Evolutionary conservation across 23 tunicate genomes (phyloP), one percentile per base, ranked within the genome.

Genomic region (Diplosoma virens): DNA sequence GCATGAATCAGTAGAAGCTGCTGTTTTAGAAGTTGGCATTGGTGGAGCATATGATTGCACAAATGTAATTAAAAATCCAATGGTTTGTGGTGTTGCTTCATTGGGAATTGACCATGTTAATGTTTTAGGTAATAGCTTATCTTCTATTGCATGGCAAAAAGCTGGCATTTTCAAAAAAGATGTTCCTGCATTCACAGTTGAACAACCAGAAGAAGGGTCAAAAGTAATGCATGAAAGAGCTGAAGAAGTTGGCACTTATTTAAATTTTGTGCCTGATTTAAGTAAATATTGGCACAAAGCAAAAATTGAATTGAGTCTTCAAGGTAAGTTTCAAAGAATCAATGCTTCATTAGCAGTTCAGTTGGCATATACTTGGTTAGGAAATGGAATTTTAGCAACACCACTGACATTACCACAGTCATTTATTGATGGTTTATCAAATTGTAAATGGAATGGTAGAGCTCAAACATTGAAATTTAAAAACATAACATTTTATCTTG

Each of bases 21-120:
- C 83, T 23, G 63, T 94, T 64, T 35, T 94, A 72, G 98, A 94
- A 66, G 98, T 94, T 31, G 98, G 98, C 16, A 88, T 94, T 25
- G 98, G 98, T 0, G 98, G 98, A 0, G 76, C 86, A 1, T 94
- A 52, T 47, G 97, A 91, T 48, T 87, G 90, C 75, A 91, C 97
- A 24, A 91, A 91, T 68, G 97, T 91, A 1, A 52, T 80, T 3
- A 32, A 55, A 48, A 26, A 75, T 7, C 90, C 97, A 5, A 72
- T 46, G 5, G 85, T 79, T 32, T 91, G 97, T 66, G 97, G 91
- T 18, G 79, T 94, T 34, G 20, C 95, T 0, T 55, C 98, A 79
- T 58, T 94, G 0, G 98, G 92, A 17, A 77, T 82, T 60, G 98
- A 94, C 41, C 98, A 94, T 59, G 61, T 67, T 0, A 53, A 54